Evolutionary conservation across 64 coral and sea anemone species (phyloP), one percentile per base, ranked within the genome.

Genomic region (Exaiptasia diaphana): DNA sequence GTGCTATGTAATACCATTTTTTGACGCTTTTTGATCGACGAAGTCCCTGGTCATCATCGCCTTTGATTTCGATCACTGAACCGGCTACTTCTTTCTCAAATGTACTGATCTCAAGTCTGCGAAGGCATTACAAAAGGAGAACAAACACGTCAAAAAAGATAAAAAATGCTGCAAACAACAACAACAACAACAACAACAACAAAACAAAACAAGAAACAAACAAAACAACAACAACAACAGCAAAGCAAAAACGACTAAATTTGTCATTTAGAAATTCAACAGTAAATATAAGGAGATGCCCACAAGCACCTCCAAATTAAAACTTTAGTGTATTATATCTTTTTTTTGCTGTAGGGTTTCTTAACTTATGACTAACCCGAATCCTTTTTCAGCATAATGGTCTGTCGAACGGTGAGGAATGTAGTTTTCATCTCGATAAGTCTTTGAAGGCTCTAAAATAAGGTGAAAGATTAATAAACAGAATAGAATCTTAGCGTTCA

Each of bases 31-130:
- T 93, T 27, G 84, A 73, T 50, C 68, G 82, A n/a, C 79, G 38
- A 38, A 93, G 54, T 32, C 80, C 80, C 2, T 79, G 53, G 4
- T 77, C 75, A 61, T 99, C 95, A 18, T 99, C 95, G 23, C 76
- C 89, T 33, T 79, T 75, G 26, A 99, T 84, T 31, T 99, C 95
- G 30, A 93, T 76, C 21, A 93, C 69, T 63, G 90, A 85, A 61
- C 85, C 85, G 18, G 90, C 86, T 23, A 71, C 90, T 36, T 92
- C 89, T 60, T 88, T 93, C 72, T 99, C 89, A 81, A 99, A 99
- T 53, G 89, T 87, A 34, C 68, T 93, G 3, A 91, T 48, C 23
- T 59, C 89, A 26, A 99, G 35, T 20, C 95, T 99, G 32, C 33
- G 48, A 85, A 23, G 14, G 41, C 23, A 60, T 0, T 18, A 0